Evolutionary conservation across 2,113 vertebrate genomes (phyloP).

Genomic region (Caretta caretta): DNA sequence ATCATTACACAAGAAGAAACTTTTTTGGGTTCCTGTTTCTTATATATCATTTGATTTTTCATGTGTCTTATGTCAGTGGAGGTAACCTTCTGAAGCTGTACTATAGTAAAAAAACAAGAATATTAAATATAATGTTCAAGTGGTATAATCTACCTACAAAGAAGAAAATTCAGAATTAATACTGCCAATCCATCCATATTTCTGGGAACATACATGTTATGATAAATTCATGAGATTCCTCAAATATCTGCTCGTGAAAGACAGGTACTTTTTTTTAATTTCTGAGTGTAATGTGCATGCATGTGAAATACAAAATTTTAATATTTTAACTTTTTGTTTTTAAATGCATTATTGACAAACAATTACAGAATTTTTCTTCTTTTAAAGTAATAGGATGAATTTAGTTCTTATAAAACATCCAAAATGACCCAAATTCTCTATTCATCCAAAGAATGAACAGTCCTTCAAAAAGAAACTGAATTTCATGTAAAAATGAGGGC

Average conservation of each 20-base stretch:
- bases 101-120: neutral
- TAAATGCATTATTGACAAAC: neutral
- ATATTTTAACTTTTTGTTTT: neutral
- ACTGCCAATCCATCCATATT: neutral
- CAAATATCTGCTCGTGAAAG: neutral
- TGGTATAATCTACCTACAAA: conserved; percentile 50
- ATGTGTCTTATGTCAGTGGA: conserved; percentile 6
- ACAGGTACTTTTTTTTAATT: neutral
- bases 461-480: neutral
- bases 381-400: neutral
- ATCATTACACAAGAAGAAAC: neutral
- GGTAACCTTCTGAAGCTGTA: neutral
- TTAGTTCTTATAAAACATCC: neutral
- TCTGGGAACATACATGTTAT: conserved; percentile 2
- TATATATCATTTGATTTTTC: conserved; percentile 15
- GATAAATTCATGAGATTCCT: conserved; percentile 17
- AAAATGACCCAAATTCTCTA: neutral
- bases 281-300: neutral
- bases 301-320: neutral
- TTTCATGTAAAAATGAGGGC: neutral
- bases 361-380: neutral
- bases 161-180: conserved; percentile 33
- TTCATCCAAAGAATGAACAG: neutral
- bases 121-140: neutral
- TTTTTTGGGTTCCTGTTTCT: neutral